These are phyloP conservation scores for Microplitis mediator DNA, from an alignment of 1,140 invertebrate genomes.

Conservation along the genomic window DNA sequence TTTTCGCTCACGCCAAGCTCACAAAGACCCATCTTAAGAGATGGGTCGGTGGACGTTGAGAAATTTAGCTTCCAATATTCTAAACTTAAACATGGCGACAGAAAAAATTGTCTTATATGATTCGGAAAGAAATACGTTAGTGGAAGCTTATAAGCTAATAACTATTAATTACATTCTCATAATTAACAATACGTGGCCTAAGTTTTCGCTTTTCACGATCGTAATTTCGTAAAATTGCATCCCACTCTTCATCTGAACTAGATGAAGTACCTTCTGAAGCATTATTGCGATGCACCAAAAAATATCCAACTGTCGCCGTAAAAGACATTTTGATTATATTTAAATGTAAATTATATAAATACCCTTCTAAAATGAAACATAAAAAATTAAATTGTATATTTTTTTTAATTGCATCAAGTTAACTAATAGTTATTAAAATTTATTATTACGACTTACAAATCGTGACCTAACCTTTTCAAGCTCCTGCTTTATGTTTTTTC, in stretches of 20 bases:
- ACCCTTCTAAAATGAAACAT: neutral
- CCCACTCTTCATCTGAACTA: conserved; percentile 7
- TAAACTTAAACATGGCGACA: neutral
- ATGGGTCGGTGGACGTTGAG: neutral
- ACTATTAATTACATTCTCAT: conserved; percentile 1
- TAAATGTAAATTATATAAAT: neutral
- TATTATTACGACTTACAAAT: neutral
- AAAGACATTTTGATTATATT: conserved; percentile 9
- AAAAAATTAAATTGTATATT: neutral
- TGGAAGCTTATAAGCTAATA: neutral
- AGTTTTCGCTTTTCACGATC: conserved; percentile 2
- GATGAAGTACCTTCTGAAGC: neutral
- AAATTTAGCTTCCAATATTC: neutral
- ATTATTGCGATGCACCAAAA: neutral
- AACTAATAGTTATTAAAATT: neutral
- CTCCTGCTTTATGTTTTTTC: too few species aligned
- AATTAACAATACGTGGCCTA: conserved; percentile 4
- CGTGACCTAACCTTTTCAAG: neutral
- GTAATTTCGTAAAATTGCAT: neutral
- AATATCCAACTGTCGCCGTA: neutral
- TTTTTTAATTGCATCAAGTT: neutral
- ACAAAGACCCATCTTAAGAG: conserved; percentile 4
- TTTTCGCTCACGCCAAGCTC: neutral
- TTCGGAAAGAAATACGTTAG: neutral
- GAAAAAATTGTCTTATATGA: neutral